Evolutionary conservation across 2,888 invertebrate genomes (phyloP), one percentile per base, ranked within the genome.

Genomic region (Leptura quadrifasciata): DNA sequence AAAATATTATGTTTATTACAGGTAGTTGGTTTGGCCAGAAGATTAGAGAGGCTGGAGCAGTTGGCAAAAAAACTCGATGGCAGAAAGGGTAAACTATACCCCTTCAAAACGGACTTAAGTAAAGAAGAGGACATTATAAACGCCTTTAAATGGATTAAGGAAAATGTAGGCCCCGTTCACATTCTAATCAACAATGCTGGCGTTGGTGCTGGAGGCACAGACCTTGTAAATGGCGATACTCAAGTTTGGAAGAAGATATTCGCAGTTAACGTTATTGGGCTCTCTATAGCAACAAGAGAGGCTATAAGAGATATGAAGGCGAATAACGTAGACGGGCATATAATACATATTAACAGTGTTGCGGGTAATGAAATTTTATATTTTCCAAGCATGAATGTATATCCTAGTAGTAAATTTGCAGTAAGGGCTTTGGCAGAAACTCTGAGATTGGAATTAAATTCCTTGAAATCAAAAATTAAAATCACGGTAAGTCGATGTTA

Each of bases 281-380:
- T 85, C 9, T 81, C 78, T 21, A 81, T 84, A 27, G 79, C 82
- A 24, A 84, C 85, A 1, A 79, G 83, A 60, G 82, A 84, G 72
- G 85, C 83, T 6, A 75, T 85, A 10, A 80, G 75, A 57, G 79
- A 80, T 31, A 85, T 85, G 84, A 77, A 74, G 18, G 76, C 73
- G 0, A 79, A 83, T 57, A 74, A 78, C 31, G 77, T 83, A 0
- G 77, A 83, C 54, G 84, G 84, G 2, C 81, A 85, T 65, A 82
- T 85, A 58, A 73, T 85, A 9, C 80, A 85, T 61, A 80, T 85
- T 0, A 84, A 82, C 75, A 85, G 85, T 75, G 74, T 83, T 0
- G 58, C 76, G 5, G 85, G 85, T 4, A 84, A 85, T 65, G 67
- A 54, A 31, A 61, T 83, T 12, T 73, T 79, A 9, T 67, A 72